Conservation (phyloP, 2,888 invertebrate genomes). For the Aspidiotus rigidus region DNA sequence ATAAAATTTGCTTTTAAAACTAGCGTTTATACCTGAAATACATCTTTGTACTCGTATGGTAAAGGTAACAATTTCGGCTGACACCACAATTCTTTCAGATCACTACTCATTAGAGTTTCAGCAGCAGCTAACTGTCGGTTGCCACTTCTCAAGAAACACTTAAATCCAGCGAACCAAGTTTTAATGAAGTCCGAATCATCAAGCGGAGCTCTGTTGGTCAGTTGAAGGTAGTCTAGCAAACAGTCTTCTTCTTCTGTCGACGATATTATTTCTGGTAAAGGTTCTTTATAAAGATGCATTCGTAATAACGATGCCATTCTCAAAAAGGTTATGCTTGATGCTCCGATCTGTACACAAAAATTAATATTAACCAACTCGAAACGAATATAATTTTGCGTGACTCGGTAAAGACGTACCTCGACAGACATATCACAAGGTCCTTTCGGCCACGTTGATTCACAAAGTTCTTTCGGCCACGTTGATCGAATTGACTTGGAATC, state of each 20-base stretch:
- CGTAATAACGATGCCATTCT: slow-evolving; percentile 72
- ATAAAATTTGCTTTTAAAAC: too few species aligned
- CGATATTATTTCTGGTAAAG: slow-evolving; percentile 3
- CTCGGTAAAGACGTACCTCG: too few species aligned
- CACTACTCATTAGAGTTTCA: not conserved
- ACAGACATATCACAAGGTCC: too few species aligned
- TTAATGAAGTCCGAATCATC: not conserved
- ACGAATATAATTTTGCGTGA: too few species aligned
- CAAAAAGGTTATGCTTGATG: slow-evolving; percentile 62
- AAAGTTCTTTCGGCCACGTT: too few species aligned
- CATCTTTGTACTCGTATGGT: slow-evolving; percentile 83
- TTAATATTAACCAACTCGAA: not conserved
- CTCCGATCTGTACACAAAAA: slow-evolving; percentile 44
- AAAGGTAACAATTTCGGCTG: slow-evolving; percentile 72
- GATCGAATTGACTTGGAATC: not conserved
- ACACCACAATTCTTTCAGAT: slow-evolving; percentile 51
- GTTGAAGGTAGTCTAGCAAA: slow-evolving; percentile 62
- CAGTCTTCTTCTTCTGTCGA: slow-evolving; percentile 64
- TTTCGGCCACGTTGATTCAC: too few species aligned
- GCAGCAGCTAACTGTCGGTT: too few species aligned
- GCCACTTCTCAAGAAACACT: not conserved
- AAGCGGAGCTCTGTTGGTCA: not conserved
- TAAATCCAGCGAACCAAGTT: slow-evolving; percentile 3
- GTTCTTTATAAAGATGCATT: slow-evolving; percentile 68
- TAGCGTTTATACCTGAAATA: slow-evolving; percentile 53